These are phyloP conservation scores for Octodon degus DNA, from an alignment of 2,113 vertebrate genomes.

Conservation along the genomic window DNA sequence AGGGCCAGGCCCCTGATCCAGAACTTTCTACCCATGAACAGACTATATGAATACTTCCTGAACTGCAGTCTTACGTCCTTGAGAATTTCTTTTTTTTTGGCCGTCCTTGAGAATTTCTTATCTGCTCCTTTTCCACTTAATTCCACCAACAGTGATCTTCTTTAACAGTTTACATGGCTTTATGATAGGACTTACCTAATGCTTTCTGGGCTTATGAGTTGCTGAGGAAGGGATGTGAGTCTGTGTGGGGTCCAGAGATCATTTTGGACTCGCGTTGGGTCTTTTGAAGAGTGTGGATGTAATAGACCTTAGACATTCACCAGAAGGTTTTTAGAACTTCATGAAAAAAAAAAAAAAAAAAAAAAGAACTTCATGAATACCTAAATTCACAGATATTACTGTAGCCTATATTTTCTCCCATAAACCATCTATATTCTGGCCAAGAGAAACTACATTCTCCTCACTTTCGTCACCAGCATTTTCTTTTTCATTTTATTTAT, in stretches of 20 bases:
- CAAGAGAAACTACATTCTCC: not conserved
- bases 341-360: too few relatives aligned
- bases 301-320: conserved; percentile 6
- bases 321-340: not conserved
- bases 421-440: not conserved
- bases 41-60: not conserved
- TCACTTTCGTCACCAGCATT: not conserved
- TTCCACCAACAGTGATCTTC: not conserved
- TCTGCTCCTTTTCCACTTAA: not conserved
- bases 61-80: not conserved
- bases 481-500: not conserved
- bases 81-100: not conserved
- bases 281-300: not conserved
- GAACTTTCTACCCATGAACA: not conserved
- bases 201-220: not conserved
- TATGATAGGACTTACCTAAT: not conserved
- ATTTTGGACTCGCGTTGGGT: not conserved
- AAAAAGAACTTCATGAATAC: not conserved
- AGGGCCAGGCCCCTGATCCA: too few relatives aligned
- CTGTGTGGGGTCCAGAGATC: not conserved
- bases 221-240: not conserved
- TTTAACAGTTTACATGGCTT: not conserved
- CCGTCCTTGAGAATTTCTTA: not conserved
- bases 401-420: not conserved
- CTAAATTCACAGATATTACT: not conserved